Evolutionary conservation across 2,113 vertebrate genomes (phyloP), one percentile per base, ranked within the genome.

Genomic region (Colinus virginianus): DNA sequence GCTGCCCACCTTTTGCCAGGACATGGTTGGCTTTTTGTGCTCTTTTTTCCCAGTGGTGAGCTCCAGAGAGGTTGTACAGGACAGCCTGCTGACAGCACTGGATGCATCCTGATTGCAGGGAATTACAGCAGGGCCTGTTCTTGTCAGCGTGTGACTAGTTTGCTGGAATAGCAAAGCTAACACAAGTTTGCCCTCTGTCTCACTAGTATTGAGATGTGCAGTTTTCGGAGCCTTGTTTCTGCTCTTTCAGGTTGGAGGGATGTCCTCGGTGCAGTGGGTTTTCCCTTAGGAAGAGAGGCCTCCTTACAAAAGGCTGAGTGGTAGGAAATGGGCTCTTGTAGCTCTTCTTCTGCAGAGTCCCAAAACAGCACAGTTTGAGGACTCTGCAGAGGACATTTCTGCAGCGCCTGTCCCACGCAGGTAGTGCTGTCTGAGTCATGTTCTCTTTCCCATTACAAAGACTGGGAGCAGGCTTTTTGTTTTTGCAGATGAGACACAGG

Each of bases 351-450:
- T 87, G 40, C 34, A 36, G 64, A 26, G 61, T 81, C 67, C 58
- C 62, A 76, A 38, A 88, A 71, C 51, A 91, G 46, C 51, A 51
- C 20, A 34, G 13, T 59, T 92, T 76, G 58, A 63, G 62, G 69
- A 78, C 45, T n/a, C 59, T 91, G 89, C 70, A 84, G 88, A 74
- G 63, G 62, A 42, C 18, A 48, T 61, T 34, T 86, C 58, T 84
- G 69, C 81, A 82, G 48, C 36, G 64, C 36, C 76, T 88, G 36
- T 91, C 78, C 78, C 51, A 77, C 78, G 67, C 58, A 92, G 66
- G 6, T 68, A 55, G 49, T 74, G 32, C 71, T 38, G 34, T 82
- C 78, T 62, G 84, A 90, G 58, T 79, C 67, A n/a, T 17, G 15
- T 82, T 90, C 6, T 79, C 49, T 89, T 85, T 46, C 17, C 28